These are phyloP conservation scores for Ylistrum balloti DNA, from an alignment of 1,140 invertebrate genomes.

Conservation along the genomic window DNA sequence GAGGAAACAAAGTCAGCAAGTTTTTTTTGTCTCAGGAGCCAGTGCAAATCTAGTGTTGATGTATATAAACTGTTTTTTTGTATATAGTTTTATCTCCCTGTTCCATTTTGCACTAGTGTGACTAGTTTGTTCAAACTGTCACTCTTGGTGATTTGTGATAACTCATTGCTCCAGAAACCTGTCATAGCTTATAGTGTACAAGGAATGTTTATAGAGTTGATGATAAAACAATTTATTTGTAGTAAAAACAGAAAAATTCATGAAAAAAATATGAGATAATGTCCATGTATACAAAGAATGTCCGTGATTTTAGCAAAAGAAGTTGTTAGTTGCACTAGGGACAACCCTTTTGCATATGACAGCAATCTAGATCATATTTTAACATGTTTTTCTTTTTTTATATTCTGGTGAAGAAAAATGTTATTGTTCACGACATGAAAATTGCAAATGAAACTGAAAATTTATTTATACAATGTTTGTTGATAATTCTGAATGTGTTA, in stretches of 20 bases:
- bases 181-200: slow-evolving; percentile 38
- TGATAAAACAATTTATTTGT: slow-evolving; percentile 17
- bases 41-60: slow-evolving; percentile 31
- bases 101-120: slow-evolving; percentile 20
- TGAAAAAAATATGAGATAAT: background rate
- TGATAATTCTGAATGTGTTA: slow-evolving; percentile 17
- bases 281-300: slow-evolving; percentile 34
- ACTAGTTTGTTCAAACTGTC: background rate
- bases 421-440: slow-evolving; percentile 39
- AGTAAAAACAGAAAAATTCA: slow-evolving; percentile 16
- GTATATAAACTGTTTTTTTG: slow-evolving; percentile 39
- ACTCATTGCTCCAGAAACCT: slow-evolving; percentile 8
- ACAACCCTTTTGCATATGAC: background rate
- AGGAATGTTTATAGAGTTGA: slow-evolving; percentile 29
- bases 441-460: slow-evolving; percentile 20
- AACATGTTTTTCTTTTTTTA: slow-evolving; percentile 5
- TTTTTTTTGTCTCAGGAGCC: slow-evolving; percentile 37
- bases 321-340: background rate
- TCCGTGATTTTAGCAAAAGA: slow-evolving; percentile 26
- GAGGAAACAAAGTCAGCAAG: slow-evolving; percentile 36
- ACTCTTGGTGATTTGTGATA: slow-evolving; percentile 15
- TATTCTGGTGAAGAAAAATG: slow-evolving; percentile 26
- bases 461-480: slow-evolving; percentile 36
- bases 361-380: background rate
- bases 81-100: slow-evolving; percentile 25